Conservation (phyloP, 2,797 vertebrate species). For the Lepus oiostolus region DNA sequence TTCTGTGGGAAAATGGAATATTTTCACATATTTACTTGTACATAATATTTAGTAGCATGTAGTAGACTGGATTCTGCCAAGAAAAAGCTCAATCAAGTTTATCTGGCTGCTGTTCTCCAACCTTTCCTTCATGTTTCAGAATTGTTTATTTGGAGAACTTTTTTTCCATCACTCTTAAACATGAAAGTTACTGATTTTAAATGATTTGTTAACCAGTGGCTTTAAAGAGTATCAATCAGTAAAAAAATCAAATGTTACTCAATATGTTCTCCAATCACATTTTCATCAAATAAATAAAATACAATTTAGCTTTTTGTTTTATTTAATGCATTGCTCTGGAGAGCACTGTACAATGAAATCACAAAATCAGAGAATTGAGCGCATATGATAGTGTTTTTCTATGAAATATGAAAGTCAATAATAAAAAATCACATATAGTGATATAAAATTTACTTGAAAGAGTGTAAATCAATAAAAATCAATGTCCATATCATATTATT, state of each 20-base stretch:
- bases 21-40: not conserved
- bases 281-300: not conserved
- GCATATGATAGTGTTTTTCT: not conserved
- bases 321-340: not conserved
- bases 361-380: conserved; percentile 24
- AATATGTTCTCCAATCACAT: not conserved
- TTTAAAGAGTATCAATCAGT: not conserved
- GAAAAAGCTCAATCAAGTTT: not conserved
- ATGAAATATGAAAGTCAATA: not conserved
- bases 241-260: conserved; percentile 38
- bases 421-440: conserved; percentile 12
- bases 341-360: not conserved
- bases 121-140: not conserved
- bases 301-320: conserved; percentile 18
- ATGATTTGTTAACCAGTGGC: not conserved
- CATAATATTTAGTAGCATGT: not conserved
- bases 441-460: conserved; percentile 54
- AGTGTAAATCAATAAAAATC: conserved; percentile 53
- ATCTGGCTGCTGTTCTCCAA: not conserved
- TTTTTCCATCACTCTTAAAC: not conserved
- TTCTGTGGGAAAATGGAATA: not conserved
- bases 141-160: not conserved
- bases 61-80: not conserved
- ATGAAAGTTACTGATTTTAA: not conserved
- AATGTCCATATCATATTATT: not conserved